Conservation (phyloP, 2,113 vertebrate genomes). For the Prochilodus magdalenae region DNA sequence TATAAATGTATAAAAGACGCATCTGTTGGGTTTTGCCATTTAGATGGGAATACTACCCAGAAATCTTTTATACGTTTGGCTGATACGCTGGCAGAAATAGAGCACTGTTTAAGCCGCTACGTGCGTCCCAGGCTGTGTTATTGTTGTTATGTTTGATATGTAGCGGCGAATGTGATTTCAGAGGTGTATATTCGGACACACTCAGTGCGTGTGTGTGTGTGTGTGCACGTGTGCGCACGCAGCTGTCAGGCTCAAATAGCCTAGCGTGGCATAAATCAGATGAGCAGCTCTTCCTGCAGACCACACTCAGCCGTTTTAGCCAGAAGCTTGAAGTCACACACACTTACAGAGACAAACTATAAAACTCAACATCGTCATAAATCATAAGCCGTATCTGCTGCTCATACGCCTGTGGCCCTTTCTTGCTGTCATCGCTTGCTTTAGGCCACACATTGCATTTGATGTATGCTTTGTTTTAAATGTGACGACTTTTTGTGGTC, state of each 20-base stretch:
- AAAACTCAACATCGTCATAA: constrained; percentile 55
- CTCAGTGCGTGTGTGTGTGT: background rate
- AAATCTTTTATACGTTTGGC: background rate
- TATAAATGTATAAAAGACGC: too few species aligned
- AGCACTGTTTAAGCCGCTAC: background rate
- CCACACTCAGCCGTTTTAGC: constrained; percentile 41
- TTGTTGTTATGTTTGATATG: background rate
- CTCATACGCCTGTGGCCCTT: constrained; percentile 32
- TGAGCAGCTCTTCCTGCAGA: constrained; percentile 50
- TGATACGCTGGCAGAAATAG: background rate
- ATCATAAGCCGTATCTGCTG: constrained; percentile 50
- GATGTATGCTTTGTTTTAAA: constrained; percentile 59
- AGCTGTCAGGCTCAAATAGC: constrained; percentile 36
- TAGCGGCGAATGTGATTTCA: constrained; percentile 15
- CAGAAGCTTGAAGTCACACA: constrained; percentile 50
- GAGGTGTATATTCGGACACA: background rate
- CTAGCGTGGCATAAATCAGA: constrained; percentile 48
- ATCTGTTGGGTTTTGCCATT: background rate
- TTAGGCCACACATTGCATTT: constrained; percentile 47
- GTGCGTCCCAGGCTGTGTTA: background rate
- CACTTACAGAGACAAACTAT: constrained; percentile 57
- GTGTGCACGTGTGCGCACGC: constrained; percentile 14
- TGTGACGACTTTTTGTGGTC: constrained; percentile 21
- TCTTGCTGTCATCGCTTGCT: constrained; percentile 39
- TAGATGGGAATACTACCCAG: background rate